Evolutionary conservation across 2,113 vertebrate species (phyloP), one percentile per base, ranked within the genome.

Genomic region (Oreochromis tanganicae): DNA sequence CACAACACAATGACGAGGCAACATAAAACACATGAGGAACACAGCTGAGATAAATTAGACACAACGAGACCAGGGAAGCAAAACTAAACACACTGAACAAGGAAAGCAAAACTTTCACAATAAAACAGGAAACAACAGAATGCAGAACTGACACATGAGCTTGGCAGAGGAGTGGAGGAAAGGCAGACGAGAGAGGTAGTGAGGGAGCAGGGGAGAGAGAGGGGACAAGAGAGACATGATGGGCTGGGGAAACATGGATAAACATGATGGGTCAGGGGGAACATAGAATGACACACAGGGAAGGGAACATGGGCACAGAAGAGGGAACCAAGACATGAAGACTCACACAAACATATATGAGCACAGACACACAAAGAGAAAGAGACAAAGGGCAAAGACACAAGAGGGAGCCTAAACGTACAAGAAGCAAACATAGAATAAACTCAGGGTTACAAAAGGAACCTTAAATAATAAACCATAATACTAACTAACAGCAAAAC

Each of bases 231-330:
- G 59, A 63, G 16, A 34, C 59, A 63, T 34, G 29, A 10, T 1
- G 34, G 32, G 29, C 59, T 34, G 29, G 59, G 59, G 59, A 63
- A 63, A 63, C 59, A 63, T 36, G 59, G 29, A 63, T 63, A 63
- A 36, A 63, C 16, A 11, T 63, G 29, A 63, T 63, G 0, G 16
- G 0, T 32, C 5, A 24, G 59, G 16, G 29, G 29, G 16, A 34
- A 63, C 9, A 63, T 19, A 63, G 59, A 63, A 63, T 63, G 59
- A 0, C 29, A 19, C 59, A 63, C 59, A 34, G 29, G 29, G 3
- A 34, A 63, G 17, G 11, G 32, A 63, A 36, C 9, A n/a, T n/a
- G 9, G 59, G 0, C 9, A 36, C 32, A n/a, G 61, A 63, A 63
- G 61, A 66, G 61, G 61, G 32, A 66, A 36, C 17, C 32, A 36